Base-by-base conservation (phyloP, 64 coral and sea anemone species). In the Pachyseris speciosa region DNA sequence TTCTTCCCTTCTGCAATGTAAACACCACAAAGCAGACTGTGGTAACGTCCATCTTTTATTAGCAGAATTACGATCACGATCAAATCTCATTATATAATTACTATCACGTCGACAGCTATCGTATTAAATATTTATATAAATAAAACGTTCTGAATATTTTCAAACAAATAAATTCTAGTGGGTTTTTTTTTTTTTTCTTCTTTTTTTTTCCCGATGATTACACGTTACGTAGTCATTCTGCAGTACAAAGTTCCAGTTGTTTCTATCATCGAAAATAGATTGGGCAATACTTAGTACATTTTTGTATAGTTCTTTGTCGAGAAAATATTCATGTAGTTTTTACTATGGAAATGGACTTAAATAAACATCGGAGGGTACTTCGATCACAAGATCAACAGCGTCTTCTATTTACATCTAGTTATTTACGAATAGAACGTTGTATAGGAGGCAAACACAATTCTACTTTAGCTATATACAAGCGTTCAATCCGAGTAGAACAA, bases 61-160 rank as follows among this genome's bases (percentile, higher is more conserved):
- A 61, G 10, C 12, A 39, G 31, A 79, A 79, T 57, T 79, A 51
- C 30, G 58, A 60, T 61, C 7, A 33, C 12, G 52, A 81, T 81
- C 77, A 81, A 27, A 10, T 12, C 37, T 60, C 9, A 11, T 38
- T 81, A 37, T 37, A 79, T 50, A 57, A 79, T 79, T 58, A 24
- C 37, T 36, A 57, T 36, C 0, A 25, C 6, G 42, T 41, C 31
- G 51, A 61, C 34, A 63, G 9, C 77, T 59, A 81, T 63, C 22
- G 34, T 63, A 81, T 61, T 81, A 81, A 81, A 81, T 81, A 81
- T 24, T 33, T 40, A 61, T 63, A 81, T 81, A 81, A 81, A 81
- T 81, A 81, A 58, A 45, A 61, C 53, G 53, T 40, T 39, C 33
- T 81, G 34, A 63, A 61, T 26, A 81, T 81, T 58, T 22, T 37